Percentiles rank a stretch among this genome's conserved stretches.
These are phyloP conservation scores for Monopterus albus DNA, from an alignment of 2,113 vertebrate species.

Conservation along the genomic window DNA sequence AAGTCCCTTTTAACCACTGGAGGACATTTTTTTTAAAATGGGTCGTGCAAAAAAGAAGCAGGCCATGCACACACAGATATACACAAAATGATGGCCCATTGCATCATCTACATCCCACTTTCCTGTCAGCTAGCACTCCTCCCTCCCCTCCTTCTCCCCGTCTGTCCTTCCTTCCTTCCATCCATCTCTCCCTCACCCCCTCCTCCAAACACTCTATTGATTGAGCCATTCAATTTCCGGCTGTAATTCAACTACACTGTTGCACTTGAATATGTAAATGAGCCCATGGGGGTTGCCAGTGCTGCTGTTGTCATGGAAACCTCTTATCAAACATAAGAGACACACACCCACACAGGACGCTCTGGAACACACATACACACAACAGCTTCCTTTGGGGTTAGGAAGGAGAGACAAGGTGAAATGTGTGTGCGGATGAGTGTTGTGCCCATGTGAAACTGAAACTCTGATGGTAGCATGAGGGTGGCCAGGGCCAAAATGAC, in stretches of 20 bases:
- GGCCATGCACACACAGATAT: constrained; percentile 15
- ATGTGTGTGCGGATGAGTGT: constrained; percentile 2
- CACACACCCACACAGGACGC: constrained; percentile 27
- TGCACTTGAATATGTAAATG: constrained; percentile 77
- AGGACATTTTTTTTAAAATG: constrained; percentile 58
- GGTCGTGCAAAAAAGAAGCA: constrained; percentile 33
- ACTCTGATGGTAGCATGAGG: constrained; percentile 46
- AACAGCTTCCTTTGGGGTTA: constrained; percentile 43
- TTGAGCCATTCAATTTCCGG: constrained; percentile 71
- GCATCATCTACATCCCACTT: constrained; percentile 58
- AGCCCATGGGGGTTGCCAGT: constrained; percentile 57
- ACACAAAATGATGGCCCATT: constrained; percentile 51
- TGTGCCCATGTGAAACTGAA: constrained; percentile 51
- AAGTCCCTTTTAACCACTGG: constrained; percentile 39
- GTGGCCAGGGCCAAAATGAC: constrained; percentile 53
- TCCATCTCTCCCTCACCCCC: constrained; percentile 3
- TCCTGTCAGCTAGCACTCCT: constrained; percentile 24
- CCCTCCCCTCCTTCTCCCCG: constrained; percentile 1
- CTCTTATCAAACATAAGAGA: constrained; percentile 62
- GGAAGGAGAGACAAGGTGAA: constrained; percentile 70
- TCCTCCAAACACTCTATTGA: constrained; percentile 65
- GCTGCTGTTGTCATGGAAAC: constrained; percentile 73
- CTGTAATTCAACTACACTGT: constrained; percentile 74
- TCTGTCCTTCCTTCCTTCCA: constrained; percentile 30
- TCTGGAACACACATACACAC: not conserved